phyloP scores from a whole-genome alignment of 2,113 vertebrate genomes.

The Oenanthe oenanthe region DNA sequence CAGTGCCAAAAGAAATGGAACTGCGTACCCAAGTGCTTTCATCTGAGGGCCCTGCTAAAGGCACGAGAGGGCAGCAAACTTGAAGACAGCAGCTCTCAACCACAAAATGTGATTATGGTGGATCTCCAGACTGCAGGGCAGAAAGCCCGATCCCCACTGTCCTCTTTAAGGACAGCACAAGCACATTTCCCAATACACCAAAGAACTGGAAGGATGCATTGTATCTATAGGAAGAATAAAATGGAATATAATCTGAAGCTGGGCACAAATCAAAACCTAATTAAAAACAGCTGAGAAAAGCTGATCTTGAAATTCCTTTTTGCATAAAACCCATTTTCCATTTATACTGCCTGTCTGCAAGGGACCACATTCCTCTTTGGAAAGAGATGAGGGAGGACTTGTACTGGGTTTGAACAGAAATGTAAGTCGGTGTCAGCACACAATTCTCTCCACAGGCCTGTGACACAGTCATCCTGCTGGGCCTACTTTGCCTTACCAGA shows the following conservation, averaged over 20 bases:
- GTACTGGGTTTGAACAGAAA: not conserved
- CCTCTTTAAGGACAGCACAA: not conserved
- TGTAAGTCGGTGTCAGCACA: fast-evolving
- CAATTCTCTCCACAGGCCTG: fast-evolving
- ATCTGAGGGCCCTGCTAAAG: not conserved
- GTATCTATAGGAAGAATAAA: not conserved
- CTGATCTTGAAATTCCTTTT: not conserved
- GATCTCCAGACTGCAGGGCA: not conserved
- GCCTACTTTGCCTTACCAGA: not conserved
- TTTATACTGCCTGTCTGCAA: not conserved
- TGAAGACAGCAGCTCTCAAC: not conserved
- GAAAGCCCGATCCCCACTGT: not conserved
- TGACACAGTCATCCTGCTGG: not conserved
- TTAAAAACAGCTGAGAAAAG: not conserved
- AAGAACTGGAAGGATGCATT: not conserved
- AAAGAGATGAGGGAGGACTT: not conserved
- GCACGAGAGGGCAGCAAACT: conserved; percentile 17
- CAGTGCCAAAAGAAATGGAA: not conserved
- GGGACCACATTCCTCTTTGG: not conserved
- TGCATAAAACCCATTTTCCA: not conserved
- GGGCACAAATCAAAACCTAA: not conserved
- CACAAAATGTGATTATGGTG: not conserved
- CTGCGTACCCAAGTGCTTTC: not conserved
- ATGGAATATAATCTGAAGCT: not conserved
- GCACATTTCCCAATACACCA: not conserved